phyloP scores from a whole-genome alignment of 2,797 vertebrate genomes.

The Chromobotia macracanthus region DNA sequence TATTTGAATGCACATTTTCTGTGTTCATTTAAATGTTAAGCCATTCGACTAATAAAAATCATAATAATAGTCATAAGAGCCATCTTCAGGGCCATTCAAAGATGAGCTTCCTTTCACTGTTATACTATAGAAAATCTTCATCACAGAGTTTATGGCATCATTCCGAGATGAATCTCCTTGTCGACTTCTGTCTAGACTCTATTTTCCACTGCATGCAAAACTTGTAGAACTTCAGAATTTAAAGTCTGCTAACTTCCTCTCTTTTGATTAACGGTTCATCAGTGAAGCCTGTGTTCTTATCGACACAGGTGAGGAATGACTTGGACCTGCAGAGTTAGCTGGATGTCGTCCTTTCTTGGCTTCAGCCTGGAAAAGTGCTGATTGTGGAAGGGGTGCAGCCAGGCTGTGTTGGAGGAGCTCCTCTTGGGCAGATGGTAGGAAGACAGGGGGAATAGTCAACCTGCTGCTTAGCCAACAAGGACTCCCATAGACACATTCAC shows the following conservation, averaged over 20 bases:
- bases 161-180: not conserved
- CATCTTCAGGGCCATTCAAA: no score
- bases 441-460: constrained; percentile 62
- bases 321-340: constrained; percentile 50
- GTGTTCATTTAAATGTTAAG: no score
- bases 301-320: constrained; percentile 37
- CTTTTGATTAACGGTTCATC: constrained; percentile 37
- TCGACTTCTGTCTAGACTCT: no score
- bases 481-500: constrained; percentile 50
- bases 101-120: no score
- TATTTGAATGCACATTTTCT: no score
- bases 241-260: constrained; percentile 10
- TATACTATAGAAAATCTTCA: not conserved
- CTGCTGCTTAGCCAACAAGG: constrained; percentile 60
- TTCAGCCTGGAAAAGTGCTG: constrained; percentile 46
- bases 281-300: not conserved
- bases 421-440: constrained; percentile 62
- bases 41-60: not conserved
- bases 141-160: not conserved
- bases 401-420: constrained; percentile 51
- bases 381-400: constrained; percentile 35
- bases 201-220: not conserved
- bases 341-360: constrained; percentile 47
- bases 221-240: constrained; percentile 8
- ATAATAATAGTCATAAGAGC: no score